Evolutionary conservation across 2,113 vertebrate species (phyloP).

Genomic region (Antechinus flavipes): DNA sequence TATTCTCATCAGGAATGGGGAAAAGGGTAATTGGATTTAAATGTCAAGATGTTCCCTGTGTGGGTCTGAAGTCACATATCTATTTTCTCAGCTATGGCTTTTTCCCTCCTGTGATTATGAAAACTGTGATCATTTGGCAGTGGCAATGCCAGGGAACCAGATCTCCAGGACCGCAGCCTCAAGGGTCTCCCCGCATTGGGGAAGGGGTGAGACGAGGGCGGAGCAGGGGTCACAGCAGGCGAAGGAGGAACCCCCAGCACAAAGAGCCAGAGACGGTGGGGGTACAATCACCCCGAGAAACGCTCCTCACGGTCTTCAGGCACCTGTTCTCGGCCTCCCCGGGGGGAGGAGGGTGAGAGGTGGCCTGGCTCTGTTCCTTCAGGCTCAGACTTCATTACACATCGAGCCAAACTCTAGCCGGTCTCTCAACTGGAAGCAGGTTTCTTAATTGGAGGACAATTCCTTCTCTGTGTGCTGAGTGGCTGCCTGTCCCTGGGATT

Average conservation of each 20-base stretch:
- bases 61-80: conserved; percentile 80
- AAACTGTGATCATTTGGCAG: conserved; percentile 78
- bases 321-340: neutral
- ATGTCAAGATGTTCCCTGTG: conserved; percentile 87
- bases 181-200: neutral
- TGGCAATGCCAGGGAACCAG: conserved; percentile 61
- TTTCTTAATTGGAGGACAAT: neutral
- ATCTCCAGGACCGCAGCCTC: conserved; percentile 58
- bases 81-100: conserved; percentile 80
- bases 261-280: conserved; percentile 44
- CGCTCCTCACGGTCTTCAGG: neutral
- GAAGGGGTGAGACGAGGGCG: neutral
- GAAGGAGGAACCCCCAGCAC: conserved; percentile 18
- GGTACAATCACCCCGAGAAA: conserved; percentile 36
- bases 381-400: neutral
- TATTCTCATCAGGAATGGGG: conserved; percentile 82
- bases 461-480: neutral
- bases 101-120: conserved; percentile 79
- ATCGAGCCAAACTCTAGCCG: neutral
- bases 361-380: neutral
- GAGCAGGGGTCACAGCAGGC: neutral
- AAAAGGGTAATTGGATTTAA: conserved; percentile 91
- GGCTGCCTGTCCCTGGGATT: neutral
- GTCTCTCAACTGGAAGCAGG: neutral
- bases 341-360: neutral